Evolutionary conservation across 2,888 invertebrate genomes (phyloP).

Genomic region (Yponomeuta evonymella): DNA sequence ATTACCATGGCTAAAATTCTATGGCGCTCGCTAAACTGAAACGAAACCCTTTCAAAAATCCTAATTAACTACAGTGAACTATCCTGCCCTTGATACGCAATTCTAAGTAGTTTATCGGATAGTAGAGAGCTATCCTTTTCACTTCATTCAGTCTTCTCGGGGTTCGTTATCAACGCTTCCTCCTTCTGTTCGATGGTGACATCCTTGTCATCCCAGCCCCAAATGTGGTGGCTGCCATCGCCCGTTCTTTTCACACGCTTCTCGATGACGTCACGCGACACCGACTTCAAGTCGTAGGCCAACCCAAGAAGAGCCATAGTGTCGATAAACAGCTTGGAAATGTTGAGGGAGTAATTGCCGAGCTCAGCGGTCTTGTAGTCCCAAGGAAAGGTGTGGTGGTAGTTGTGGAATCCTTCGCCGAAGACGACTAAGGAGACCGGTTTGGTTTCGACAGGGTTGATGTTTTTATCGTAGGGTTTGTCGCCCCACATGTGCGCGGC

Average conservation of each 20-base stretch:
- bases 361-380: slow-evolving; percentile 90
- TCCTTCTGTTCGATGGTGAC: slow-evolving; percentile 36
- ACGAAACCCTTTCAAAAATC: too few relatives aligned
- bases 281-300: slow-evolving; percentile 91
- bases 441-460: slow-evolving; percentile 83
- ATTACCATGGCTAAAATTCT: too few relatives aligned
- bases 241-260: slow-evolving; percentile 84
- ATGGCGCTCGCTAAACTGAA: too few relatives aligned
- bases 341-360: slow-evolving; percentile 81
- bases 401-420: slow-evolving; percentile 92
- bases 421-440: slow-evolving; percentile 79
- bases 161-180: slow-evolving; percentile 34
- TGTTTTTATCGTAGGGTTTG: slow-evolving; percentile 83
- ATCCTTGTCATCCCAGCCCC: slow-evolving; percentile 85
- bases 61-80: too few relatives aligned
- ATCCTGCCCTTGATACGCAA: too few relatives aligned
- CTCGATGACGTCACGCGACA: slow-evolving; percentile 80
- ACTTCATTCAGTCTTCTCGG: slow-evolving; percentile 39
- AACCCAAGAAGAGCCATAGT: slow-evolving; percentile 87
- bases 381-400: slow-evolving; percentile 90
- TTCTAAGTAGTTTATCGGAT: too few relatives aligned
- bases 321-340: slow-evolving; percentile 86
- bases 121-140: neutral
- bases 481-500: slow-evolving; percentile 88
- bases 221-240: slow-evolving; percentile 82